A percentile compares a stretch with the other conserved stretches of the same genome.
Conservation (phyloP, 2,797 vertebrate genomes). For the Diglossa cyanea region DNA sequence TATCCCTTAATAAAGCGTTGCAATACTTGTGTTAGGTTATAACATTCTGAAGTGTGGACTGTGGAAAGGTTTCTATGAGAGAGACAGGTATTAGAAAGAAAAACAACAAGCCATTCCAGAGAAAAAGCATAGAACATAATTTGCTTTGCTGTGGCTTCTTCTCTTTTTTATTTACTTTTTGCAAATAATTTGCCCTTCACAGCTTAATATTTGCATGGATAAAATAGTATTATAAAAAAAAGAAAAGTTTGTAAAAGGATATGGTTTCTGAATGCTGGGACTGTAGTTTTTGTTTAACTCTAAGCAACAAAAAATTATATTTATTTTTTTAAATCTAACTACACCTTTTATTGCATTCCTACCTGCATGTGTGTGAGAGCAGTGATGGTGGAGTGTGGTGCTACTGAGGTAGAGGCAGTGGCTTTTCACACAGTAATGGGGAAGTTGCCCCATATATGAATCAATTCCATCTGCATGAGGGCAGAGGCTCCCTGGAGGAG, state of each 20-base stretch:
- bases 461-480: neutral
- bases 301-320: neutral
- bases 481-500: neutral
- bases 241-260: neutral
- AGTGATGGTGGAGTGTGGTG: accelerated
- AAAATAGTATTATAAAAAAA: neutral
- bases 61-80: neutral
- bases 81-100: neutral
- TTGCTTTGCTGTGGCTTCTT: neutral
- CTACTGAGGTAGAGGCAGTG: neutral
- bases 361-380: neutral
- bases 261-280: neutral
- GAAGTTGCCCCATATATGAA: accelerated
- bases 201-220: neutral
- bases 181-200: neutral
- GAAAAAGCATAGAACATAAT: neutral
- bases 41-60: neutral
- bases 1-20: neutral
- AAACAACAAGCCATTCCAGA: neutral
- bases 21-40: neutral
- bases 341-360: neutral
- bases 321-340: neutral
- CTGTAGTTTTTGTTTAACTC: neutral
- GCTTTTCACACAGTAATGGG: neutral
- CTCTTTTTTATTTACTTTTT: neutral